These are phyloP conservation scores for Rattus rattus DNA, from an alignment of 2,113 vertebrate species.

Conservation along the genomic window DNA sequence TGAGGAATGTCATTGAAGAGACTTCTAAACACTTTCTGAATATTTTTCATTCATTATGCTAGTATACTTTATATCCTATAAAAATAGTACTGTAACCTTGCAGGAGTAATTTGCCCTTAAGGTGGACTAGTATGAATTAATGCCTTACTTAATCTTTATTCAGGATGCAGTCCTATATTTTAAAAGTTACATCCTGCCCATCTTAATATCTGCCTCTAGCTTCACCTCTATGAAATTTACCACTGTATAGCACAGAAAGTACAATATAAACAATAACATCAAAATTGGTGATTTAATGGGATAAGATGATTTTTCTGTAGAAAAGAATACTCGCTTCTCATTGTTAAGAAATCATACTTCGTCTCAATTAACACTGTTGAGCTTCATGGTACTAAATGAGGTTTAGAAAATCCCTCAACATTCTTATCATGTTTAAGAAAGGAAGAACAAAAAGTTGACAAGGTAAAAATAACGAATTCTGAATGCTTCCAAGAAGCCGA, in stretches of 20 bases:
- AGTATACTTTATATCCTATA: conserved; percentile 75
- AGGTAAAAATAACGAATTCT: conserved; percentile 63
- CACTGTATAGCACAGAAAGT: not conserved
- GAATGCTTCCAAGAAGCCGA: conserved; percentile 50
- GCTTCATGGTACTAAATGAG: conserved; percentile 67
- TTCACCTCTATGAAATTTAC: not conserved
- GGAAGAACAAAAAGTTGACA: conserved; percentile 61
- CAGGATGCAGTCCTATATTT: conserved; percentile 37
- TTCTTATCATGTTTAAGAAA: conserved; percentile 63
- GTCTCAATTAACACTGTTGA: conserved; percentile 77
- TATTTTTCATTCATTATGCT: conserved; percentile 67
- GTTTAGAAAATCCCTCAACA: conserved; percentile 72
- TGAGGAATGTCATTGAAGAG: conserved; percentile 80
- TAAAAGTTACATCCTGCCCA: not conserved
- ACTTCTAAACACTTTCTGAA: conserved; percentile 79
- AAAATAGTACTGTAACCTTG: conserved; percentile 63
- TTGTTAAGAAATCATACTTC: conserved; percentile 61
- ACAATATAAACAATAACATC: not conserved
- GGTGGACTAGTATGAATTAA: conserved; percentile 48
- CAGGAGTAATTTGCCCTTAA: conserved; percentile 61
- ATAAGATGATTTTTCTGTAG: not conserved
- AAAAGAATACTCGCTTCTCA: not conserved
- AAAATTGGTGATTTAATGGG: not conserved
- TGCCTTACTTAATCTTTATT: conserved; percentile 42
- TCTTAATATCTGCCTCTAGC: not conserved